These are phyloP conservation scores for Nemapogon koenigi DNA, from an alignment of 2,888 invertebrate species.

Conservation along the genomic window DNA sequence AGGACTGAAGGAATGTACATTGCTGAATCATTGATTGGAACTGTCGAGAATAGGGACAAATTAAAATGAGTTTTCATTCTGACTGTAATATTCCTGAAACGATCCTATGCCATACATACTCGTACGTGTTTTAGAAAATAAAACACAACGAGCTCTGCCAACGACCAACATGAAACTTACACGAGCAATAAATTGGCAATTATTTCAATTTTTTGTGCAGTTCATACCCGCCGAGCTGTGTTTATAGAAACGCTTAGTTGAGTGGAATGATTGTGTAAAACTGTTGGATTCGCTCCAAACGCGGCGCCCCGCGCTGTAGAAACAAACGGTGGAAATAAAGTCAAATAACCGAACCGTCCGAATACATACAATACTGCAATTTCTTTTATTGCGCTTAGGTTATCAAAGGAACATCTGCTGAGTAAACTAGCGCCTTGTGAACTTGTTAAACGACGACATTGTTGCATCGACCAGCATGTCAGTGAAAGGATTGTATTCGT, in stretches of 20 bases:
- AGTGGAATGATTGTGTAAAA: slow-evolving; percentile 66
- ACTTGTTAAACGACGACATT: too few relatives aligned
- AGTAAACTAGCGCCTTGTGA: too few relatives aligned
- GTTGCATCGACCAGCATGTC: too few relatives aligned
- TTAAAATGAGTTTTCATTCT: too few relatives aligned
- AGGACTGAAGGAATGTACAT: too few relatives aligned
- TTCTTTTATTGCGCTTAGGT: slow-evolving; percentile 1
- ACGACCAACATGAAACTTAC: slow-evolving; percentile 31
- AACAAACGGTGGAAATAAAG: slow-evolving; percentile 59
- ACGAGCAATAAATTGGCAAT: slow-evolving; percentile 49
- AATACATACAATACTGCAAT: slow-evolving; percentile 1
- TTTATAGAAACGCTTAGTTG: slow-evolving; percentile 63
- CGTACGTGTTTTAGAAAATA: too few relatives aligned
- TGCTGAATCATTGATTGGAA: too few relatives aligned
- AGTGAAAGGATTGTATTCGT: too few relatives aligned
- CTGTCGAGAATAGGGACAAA: too few relatives aligned
- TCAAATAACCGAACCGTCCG: slow-evolving; percentile 47
- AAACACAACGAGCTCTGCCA: neutral
- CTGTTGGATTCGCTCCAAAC: slow-evolving; percentile 54
- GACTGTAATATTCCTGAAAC: too few relatives aligned
- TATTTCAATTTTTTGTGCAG: slow-evolving; percentile 56
- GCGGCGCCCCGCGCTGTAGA: slow-evolving; percentile 20
- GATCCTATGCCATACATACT: too few relatives aligned
- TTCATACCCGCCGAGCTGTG: slow-evolving; percentile 59
- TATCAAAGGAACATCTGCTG: too few relatives aligned